Percentiles rank a stretch among this genome's conserved stretches.
Evolutionary conservation across 2,797 vertebrate species (phyloP).

Genomic region (Sebastiscus tertius): DNA sequence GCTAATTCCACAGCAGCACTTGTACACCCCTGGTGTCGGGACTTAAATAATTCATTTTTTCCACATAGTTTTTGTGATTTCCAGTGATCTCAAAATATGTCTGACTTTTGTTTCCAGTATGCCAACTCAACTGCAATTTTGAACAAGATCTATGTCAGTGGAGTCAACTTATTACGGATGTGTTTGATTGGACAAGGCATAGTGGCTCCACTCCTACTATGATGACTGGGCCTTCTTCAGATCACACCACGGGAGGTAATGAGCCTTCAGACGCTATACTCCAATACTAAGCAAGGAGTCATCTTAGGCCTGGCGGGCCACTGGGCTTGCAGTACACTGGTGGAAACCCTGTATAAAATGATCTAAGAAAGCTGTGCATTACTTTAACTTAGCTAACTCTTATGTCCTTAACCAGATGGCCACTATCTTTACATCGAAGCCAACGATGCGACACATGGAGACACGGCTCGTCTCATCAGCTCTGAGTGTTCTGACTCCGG

Average conservation of each 20-base stretch:
- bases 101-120: conserved; percentile 44
- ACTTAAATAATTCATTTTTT: background rate
- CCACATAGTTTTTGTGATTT: background rate
- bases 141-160: conserved; percentile 73
- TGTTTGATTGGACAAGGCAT: conserved; percentile 77
- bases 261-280: background rate
- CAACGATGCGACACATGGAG: conserved; percentile 60
- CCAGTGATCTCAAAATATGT: background rate
- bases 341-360: background rate
- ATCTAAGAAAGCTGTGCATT: background rate
- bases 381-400: background rate
- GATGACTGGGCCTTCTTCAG: conserved; percentile 70
- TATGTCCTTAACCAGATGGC: conserved; percentile 52
- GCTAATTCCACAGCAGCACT: background rate
- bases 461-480: conserved; percentile 78
- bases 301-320: no score
- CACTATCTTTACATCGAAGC: conserved; percentile 81
- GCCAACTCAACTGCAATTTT: conserved; percentile 73
- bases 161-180: conserved; percentile 69
- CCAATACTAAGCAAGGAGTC: no score
- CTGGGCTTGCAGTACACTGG: background rate
- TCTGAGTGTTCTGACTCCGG: conserved; percentile 67
- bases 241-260: conserved; percentile 78
- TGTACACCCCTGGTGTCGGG: background rate
- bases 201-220: conserved; percentile 67